Conservation (phyloP, 1,140 invertebrate genomes). For the Temnothorax longispinosus region DNA sequence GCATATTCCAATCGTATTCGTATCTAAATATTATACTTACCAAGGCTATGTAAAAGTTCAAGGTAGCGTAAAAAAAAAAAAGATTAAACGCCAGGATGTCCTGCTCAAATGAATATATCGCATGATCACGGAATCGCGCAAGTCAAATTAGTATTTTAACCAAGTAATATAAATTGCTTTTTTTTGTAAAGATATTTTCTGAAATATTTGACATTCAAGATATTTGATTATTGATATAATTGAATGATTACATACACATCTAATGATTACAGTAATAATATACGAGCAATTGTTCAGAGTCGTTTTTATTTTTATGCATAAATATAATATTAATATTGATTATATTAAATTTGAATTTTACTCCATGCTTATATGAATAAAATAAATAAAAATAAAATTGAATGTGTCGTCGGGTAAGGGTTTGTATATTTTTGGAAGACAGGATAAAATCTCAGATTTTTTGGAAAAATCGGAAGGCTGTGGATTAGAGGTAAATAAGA, state of each 20-base stretch:
- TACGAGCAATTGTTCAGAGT: neutral
- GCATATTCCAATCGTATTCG: slow-evolving; percentile 8
- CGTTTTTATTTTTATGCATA: neutral
- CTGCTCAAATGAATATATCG: neutral
- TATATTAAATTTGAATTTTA: neutral
- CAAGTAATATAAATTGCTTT: neutral
- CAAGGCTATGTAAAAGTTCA: slow-evolving; percentile 63
- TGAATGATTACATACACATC: too few relatives aligned
- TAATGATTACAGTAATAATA: neutral
- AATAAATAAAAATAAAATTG: neutral
- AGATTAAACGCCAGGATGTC: neutral
- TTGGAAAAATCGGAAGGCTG: neutral
- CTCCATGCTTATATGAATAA: neutral
- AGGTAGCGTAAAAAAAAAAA: slow-evolving; percentile 54
- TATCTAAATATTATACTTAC: slow-evolving; percentile 47
- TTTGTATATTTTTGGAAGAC: neutral
- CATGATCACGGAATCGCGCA: neutral
- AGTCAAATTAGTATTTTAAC: slow-evolving; percentile 8
- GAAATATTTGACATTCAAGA: neutral
- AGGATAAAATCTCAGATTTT: neutral
- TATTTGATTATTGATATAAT: neutral
- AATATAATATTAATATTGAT: neutral
- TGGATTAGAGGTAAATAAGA: slow-evolving; percentile 71
- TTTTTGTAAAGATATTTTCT: neutral
- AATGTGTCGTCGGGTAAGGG: neutral